A percentile compares a stretch with the other conserved stretches of the same genome.
Conservation (phyloP, 2,888 invertebrate genomes). For the Stegana nigrithorax region DNA sequence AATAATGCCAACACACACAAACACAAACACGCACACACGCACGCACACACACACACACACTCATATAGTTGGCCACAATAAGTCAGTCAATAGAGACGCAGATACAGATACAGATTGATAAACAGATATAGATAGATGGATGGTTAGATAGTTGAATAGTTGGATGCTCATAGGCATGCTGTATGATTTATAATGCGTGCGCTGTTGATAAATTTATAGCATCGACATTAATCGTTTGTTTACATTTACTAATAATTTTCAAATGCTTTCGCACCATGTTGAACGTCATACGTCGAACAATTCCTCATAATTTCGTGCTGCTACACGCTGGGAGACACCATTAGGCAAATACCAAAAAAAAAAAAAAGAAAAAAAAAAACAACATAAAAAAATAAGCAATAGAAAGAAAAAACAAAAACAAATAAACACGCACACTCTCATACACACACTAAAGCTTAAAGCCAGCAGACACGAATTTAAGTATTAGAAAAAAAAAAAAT, state of each 20-base stretch:
- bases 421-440: no score
- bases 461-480: neutral
- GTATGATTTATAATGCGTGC: conserved; percentile 55
- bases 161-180: conserved; percentile 26
- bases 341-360: neutral
- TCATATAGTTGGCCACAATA: no score
- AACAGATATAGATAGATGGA: no score
- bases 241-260: conserved; percentile 43
- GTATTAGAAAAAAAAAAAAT: no score
- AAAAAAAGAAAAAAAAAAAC: neutral
- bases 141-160: no score
- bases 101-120: no score
- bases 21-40: neutral
- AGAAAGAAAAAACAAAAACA: no score
- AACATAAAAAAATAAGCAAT: no score
- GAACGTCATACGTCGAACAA: no score
- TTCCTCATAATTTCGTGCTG: conserved; percentile 6
- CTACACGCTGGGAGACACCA: conserved; percentile 2
- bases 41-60: no score
- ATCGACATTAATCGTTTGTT: conserved; percentile 40
- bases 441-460: no score
- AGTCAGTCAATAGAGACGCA: no score
- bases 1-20: conserved; percentile 39
- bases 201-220: conserved; percentile 34
- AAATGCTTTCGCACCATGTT: neutral